Evolutionary conservation across 2,888 invertebrate genomes (phyloP).

Genomic region (Orthosia cruda): DNA sequence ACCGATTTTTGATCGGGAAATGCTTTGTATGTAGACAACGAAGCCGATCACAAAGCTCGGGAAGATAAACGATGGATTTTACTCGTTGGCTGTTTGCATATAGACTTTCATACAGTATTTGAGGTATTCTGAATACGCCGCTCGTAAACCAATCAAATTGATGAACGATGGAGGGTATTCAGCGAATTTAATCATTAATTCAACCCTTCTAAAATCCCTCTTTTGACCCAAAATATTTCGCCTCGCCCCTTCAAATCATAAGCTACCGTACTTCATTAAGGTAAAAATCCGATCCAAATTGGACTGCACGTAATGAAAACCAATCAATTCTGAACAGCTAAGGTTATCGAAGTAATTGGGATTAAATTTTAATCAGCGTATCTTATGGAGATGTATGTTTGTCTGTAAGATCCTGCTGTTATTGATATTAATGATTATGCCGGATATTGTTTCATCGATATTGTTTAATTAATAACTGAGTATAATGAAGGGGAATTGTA

Average conservation of each 20-base stretch:
- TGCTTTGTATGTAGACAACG: conserved; percentile 34
- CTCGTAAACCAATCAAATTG: conserved; percentile 42
- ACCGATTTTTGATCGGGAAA: conserved; percentile 49
- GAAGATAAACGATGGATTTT: conserved; percentile 43
- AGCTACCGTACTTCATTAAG: conserved; percentile 61
- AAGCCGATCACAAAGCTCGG: conserved; percentile 30
- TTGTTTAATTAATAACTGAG: conserved; percentile 54
- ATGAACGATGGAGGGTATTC: conserved; percentile 41
- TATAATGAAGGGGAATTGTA: conserved; percentile 5
- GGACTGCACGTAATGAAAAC: conserved; percentile 62
- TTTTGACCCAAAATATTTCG: conserved; percentile 56
- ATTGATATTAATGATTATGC: conserved; percentile 61
- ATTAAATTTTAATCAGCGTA: conserved; percentile 70
- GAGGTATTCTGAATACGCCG: conserved; percentile 19
- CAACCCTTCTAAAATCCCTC: conserved; percentile 48
- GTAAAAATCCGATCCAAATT: conserved; percentile 65
- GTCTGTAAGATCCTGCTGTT: conserved; percentile 19
- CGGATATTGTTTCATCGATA: conserved; percentile 30
- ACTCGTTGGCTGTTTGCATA: conserved; percentile 9
- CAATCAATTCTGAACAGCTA: conserved; percentile 61
- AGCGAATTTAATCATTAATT: conserved; percentile 45
- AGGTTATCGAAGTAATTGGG: conserved; percentile 65
- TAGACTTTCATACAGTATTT: conserved; percentile 5
- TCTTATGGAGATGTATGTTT: conserved; percentile 38
- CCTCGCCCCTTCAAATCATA: conserved; percentile 56